Conservation (phyloP, 2,113 vertebrate genomes). For the Phylloscopus whistleri region DNA sequence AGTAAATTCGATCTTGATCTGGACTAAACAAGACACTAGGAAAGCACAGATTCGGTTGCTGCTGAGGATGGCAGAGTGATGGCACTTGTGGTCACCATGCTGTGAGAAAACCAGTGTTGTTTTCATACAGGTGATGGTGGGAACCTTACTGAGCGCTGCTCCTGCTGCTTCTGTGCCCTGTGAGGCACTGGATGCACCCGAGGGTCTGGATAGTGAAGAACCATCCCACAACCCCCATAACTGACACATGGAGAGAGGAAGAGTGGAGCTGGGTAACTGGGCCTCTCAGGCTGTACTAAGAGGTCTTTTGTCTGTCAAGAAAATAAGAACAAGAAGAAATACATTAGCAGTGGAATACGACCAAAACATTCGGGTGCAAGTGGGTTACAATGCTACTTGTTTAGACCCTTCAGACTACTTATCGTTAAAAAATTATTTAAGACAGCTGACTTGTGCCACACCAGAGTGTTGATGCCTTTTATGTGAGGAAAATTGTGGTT, state of each 20-base stretch:
- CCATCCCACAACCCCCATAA: background rate
- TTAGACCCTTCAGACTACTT: background rate
- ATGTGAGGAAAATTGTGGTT: background rate
- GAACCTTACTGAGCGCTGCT: slow-evolving; percentile 1
- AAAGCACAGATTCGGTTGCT: background rate
- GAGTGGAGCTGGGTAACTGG: slow-evolving; percentile 17
- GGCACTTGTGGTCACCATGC: background rate
- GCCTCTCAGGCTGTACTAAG: background rate
- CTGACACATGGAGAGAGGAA: background rate
- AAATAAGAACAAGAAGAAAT: background rate
- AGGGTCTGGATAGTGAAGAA: slow-evolving; percentile 20
- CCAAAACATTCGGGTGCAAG: background rate
- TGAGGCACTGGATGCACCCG: background rate
- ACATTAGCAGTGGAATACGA: background rate
- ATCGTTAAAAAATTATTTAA: background rate
- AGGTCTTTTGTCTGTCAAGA: slow-evolving; percentile 22
- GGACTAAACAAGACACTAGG: background rate
- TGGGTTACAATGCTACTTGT: background rate
- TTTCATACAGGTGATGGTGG: background rate
- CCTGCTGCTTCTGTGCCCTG: background rate
- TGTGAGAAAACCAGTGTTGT: background rate
- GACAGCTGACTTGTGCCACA: background rate
- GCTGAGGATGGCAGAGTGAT: background rate
- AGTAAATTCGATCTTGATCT: background rate
- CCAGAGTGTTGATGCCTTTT: background rate